Evolutionary conservation across 2,797 vertebrate species (phyloP).

Genomic region (Odontamblyopus lacepedii): DNA sequence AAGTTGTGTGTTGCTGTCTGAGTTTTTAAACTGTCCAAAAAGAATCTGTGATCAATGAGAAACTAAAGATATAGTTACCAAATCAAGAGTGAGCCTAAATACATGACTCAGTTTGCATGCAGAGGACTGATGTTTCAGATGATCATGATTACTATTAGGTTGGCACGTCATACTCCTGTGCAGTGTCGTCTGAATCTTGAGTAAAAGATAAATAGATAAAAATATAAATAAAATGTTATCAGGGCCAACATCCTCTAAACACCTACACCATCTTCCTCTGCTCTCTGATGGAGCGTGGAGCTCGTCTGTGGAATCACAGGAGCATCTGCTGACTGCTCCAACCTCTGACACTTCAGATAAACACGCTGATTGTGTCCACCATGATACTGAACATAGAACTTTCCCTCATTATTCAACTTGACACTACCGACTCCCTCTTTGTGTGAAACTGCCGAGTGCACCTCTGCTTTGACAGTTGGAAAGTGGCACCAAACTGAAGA

Average conservation of each 20-base stretch:
- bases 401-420: slow-evolving; percentile 43
- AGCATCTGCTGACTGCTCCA: slow-evolving; percentile 41
- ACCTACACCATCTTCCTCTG: slow-evolving; percentile 45
- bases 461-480: slow-evolving; percentile 59
- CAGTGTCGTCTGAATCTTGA: no score
- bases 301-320: slow-evolving; percentile 23
- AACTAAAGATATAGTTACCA: no score
- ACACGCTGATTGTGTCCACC: slow-evolving; percentile 40
- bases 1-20: no score
- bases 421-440: slow-evolving; percentile 30
- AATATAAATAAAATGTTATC: no score
- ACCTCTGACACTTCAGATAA: slow-evolving; percentile 44
- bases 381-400: slow-evolving; percentile 47
- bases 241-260: background rate
- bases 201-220: no score
- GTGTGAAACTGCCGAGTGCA: slow-evolving; percentile 32
- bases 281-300: slow-evolving; percentile 41
- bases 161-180: no score
- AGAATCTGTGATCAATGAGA: no score
- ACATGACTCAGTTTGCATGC: no score
- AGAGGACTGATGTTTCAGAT: no score
- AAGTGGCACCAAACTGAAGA: slow-evolving; percentile 69
- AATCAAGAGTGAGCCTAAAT: no score
- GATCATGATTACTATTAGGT: no score
- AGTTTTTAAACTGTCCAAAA: no score